Base-by-base conservation (phyloP, 2,888 invertebrate genomes). In the Corbicula japonica region DNA sequence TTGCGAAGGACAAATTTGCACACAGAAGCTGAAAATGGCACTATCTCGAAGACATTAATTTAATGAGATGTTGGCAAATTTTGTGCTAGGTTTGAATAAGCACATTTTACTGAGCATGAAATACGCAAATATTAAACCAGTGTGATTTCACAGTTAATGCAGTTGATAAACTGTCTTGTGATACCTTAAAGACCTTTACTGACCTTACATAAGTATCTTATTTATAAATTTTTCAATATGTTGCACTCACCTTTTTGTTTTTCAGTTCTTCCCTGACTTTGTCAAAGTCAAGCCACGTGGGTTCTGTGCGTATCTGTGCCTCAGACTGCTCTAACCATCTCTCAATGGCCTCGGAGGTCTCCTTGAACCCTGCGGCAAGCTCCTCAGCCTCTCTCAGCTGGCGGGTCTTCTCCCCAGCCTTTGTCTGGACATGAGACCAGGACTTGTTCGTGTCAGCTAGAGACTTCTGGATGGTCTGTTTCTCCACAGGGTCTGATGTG, bases 371-470 rank as follows among this genome's bases (percentile, higher is more conserved):
- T 32, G 75, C 80, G 32, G 85, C 75, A 21, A 92, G 70, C 6
- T 87, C 87, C 28, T 86, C 85, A 5, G 90, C 90, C 71, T 91
- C 90, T 23, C 86, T 74, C 41, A 92, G 83, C 38, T 89, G 86
- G n/a, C 75, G 81, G 4, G 87, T 82, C 52, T 86, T 88, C 62
- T 88, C 86, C 4, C 86, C 88, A 1, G 88, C 80, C 58, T 79
- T 72, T 0, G 86, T 80, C 79, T 91, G 89, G 15, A 91, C 78
- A 6, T 86, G 70, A 21, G 86, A 75, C 91, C 90, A 91, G 70
- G 87, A 86, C 32, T 85, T 76, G 79, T 89, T 90, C 46, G 88
- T 83, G 56, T 87, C 86, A 2, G 89, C 86, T 2, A 91, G 81
- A 10, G 85, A 80, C 68, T 88, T 86, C 80, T 89, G 91, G 6